These are phyloP conservation scores for Equus quagga DNA, from an alignment of 2,113 vertebrate genomes.

Conservation along the genomic window DNA sequence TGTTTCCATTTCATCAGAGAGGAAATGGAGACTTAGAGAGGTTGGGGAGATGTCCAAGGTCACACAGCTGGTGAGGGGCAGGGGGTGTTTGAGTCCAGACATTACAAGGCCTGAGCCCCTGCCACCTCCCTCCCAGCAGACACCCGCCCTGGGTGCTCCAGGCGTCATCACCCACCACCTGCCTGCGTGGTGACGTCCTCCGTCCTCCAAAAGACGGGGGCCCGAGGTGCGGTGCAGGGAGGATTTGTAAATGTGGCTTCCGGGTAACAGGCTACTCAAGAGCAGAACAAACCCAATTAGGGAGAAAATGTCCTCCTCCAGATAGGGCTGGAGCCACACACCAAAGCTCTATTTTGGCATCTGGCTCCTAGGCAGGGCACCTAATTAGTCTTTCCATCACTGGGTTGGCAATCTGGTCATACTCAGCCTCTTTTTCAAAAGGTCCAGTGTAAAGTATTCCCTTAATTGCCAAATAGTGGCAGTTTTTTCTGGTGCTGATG, in stretches of 20 bases:
- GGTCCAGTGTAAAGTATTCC: background rate
- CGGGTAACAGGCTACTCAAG: no score
- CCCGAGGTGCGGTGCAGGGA: fast-evolving
- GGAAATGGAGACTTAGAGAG: background rate
- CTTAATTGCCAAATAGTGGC: background rate
- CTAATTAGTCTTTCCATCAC: no score
- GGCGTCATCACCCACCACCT: background rate
- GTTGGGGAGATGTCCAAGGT: background rate
- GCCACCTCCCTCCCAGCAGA: background rate
- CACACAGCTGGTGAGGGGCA: background rate
- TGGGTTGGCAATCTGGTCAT: background rate
- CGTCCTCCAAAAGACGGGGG: fast-evolving
- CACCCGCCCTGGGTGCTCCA: fast-evolving
- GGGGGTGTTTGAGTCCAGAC: fast-evolving
- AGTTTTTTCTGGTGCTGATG: background rate
- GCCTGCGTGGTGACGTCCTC: fast-evolving
- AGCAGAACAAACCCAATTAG: fast-evolving
- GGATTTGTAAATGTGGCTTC: background rate
- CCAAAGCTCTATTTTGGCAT: background rate
- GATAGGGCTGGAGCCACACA: fast-evolving
- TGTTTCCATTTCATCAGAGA: background rate
- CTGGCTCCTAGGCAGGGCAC: background rate
- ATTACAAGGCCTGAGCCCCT: fast-evolving
- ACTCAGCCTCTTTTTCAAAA: background rate
- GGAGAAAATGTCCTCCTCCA: fast-evolving